Percentiles rank a stretch among this genome's conserved stretches.
phyloP scores from a whole-genome alignment of 2,797 vertebrate genomes.

The Orestias chungarensis region DNA sequence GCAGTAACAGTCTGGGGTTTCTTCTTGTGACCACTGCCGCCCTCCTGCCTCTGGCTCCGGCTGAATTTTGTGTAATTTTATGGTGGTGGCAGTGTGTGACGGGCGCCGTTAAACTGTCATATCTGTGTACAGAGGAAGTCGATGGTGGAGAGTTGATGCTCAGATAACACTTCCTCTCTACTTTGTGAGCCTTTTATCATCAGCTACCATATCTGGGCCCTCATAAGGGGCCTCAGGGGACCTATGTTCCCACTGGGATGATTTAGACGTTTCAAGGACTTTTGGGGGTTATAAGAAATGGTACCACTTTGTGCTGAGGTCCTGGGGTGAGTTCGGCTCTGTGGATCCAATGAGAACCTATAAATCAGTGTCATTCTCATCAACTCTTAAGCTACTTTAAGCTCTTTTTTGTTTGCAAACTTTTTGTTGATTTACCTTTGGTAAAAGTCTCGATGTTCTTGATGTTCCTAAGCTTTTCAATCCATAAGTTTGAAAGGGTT shows the following conservation, averaged over 20 bases:
- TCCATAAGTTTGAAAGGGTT: background rate
- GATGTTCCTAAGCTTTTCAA: background rate
- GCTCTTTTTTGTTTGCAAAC: too few species aligned
- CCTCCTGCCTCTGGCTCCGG: background rate
- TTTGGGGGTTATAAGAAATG: background rate
- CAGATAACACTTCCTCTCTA: conserved; percentile 69
- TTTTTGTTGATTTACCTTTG: background rate
- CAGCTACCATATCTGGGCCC: conserved; percentile 17
- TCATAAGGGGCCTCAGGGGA: background rate
- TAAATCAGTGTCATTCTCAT: background rate
- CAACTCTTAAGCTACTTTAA: too few species aligned
- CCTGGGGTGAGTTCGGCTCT: background rate
- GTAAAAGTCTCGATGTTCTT: background rate
- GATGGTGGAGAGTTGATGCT: conserved; percentile 33
- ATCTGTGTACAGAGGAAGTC: conserved; percentile 66
- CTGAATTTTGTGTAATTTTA: conserved; percentile 68
- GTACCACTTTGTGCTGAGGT: background rate
- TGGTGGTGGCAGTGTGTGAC: conserved; percentile 67
- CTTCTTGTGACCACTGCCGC: background rate
- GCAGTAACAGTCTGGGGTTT: background rate
- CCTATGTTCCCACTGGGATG: background rate
- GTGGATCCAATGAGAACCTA: background rate
- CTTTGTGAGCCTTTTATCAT: conserved; percentile 38
- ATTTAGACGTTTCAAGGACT: conserved; percentile 1
- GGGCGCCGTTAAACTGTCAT: conserved; percentile 67